phyloP scores from a whole-genome alignment of 2,797 vertebrate genomes.

The Sebastolobus alascanus region DNA sequence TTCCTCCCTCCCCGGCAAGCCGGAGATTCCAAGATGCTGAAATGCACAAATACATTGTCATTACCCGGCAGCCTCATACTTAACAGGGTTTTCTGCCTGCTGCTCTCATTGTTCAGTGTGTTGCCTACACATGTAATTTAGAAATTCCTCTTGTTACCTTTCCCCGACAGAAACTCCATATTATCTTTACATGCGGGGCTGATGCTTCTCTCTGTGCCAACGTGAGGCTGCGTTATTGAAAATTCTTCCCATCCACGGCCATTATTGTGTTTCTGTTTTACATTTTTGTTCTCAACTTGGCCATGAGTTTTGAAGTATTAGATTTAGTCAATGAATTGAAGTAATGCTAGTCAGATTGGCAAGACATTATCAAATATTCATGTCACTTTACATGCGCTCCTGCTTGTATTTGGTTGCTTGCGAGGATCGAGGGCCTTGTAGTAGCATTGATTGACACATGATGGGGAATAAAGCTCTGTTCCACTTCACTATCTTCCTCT shows the following conservation, averaged over 20 bases:
- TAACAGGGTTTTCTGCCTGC: slow-evolving; percentile 75
- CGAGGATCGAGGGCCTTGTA: slow-evolving; percentile 52
- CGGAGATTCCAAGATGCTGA: slow-evolving; percentile 79
- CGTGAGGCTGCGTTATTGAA: slow-evolving; percentile 31
- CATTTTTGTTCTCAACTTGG: slow-evolving; percentile 21
- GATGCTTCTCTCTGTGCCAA: slow-evolving; percentile 15
- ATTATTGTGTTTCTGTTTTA: slow-evolving; percentile 35
- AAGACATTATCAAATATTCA: slow-evolving; percentile 64
- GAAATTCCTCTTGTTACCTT: slow-evolving; percentile 68
- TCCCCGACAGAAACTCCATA: slow-evolving; percentile 53
- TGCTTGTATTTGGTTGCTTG: slow-evolving; percentile 52
- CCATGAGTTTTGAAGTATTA: slow-evolving; percentile 29
- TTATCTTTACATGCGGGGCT: slow-evolving; percentile 52
- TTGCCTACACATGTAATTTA: slow-evolving; percentile 75
- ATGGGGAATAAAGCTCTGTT: slow-evolving; percentile 50
- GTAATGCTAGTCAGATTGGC: slow-evolving; percentile 28
- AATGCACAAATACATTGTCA: slow-evolving; percentile 85
- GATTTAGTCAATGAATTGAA: slow-evolving; percentile 40
- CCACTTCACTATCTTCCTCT: slow-evolving; percentile 33
- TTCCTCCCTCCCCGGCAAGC: slow-evolving; percentile 70
- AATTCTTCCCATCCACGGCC: slow-evolving; percentile 21
- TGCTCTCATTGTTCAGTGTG: slow-evolving; percentile 65
- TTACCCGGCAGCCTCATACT: slow-evolving; percentile 78
- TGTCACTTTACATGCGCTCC: slow-evolving; percentile 55
- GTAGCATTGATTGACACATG: slow-evolving; percentile 59